Percentiles rank a stretch among this genome's conserved stretches.
phyloP scores from a whole-genome alignment of 1,140 invertebrate species.

The Vanessa tameamea region DNA sequence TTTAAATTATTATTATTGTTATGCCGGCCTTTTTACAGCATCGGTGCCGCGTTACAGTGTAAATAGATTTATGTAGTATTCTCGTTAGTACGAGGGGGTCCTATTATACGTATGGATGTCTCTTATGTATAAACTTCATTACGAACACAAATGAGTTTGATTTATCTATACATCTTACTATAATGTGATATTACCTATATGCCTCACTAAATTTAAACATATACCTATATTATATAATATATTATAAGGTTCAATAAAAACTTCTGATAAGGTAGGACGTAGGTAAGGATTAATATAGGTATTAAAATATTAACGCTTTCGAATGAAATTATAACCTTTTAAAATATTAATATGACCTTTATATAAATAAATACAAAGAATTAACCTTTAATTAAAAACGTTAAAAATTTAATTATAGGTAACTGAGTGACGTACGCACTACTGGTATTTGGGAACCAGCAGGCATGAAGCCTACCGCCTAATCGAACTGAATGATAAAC shows the following conservation, averaged over 20 bases:
- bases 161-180: background rate
- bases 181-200: background rate
- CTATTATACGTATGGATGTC: background rate
- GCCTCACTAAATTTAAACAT: too few relatives aligned
- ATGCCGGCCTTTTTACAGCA: constrained; percentile 19
- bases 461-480: too few relatives aligned
- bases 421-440: background rate
- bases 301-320: too few relatives aligned
- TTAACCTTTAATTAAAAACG: background rate
- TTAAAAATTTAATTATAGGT: background rate
- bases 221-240: too few relatives aligned
- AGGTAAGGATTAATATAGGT: too few relatives aligned
- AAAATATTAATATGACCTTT: too few relatives aligned
- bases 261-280: too few relatives aligned
- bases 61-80: constrained; percentile 25
- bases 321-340: too few relatives aligned
- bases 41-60: constrained; percentile 31
- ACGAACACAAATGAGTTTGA: background rate
- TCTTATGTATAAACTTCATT: constrained; percentile 4
- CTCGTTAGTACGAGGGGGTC: constrained; percentile 10
- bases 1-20: constrained; percentile 46
- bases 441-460: too few relatives aligned
- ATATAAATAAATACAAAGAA: too few relatives aligned
- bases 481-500: too few relatives aligned
- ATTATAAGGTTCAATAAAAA: too few relatives aligned